A percentile compares a stretch with the other conserved stretches of the same genome.
Conservation (phyloP, 2,113 vertebrate species). For the Mesembrinibis cayennensis region DNA sequence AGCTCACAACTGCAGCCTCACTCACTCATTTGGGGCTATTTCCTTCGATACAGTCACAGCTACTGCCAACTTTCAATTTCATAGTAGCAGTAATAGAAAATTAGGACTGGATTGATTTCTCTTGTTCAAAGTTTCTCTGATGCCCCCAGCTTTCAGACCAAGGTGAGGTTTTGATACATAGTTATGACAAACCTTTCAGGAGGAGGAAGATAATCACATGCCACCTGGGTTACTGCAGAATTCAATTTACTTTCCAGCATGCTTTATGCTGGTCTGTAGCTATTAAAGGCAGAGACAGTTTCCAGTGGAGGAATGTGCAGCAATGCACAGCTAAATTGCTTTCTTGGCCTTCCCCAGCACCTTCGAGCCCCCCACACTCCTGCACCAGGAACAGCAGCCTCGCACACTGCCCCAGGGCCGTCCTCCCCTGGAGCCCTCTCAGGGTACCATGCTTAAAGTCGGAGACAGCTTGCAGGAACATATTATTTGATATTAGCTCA, state of each 20-base stretch:
- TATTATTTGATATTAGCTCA: not conserved
- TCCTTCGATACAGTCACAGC: not conserved
- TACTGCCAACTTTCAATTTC: not conserved
- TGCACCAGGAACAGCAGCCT: not conserved
- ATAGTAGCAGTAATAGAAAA: not conserved
- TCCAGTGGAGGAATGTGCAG: not conserved
- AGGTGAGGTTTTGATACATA: constrained; percentile 36
- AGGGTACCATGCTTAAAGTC: not conserved
- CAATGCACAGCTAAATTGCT: not conserved
- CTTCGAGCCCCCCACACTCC: rapidly evolving
- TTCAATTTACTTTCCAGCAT: constrained; percentile 40
- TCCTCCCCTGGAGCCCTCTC: not conserved
- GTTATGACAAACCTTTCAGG: not conserved
- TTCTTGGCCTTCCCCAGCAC: not conserved
- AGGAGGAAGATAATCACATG: constrained; percentile 17
- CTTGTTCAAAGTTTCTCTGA: not conserved
- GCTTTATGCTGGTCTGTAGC: constrained; percentile 15
- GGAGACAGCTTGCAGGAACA: not conserved
- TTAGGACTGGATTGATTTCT: not conserved
- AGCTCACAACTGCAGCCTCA: not conserved
- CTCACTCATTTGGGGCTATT: not conserved
- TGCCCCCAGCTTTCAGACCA: constrained; percentile 47
- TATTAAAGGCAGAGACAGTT: constrained; percentile 27
- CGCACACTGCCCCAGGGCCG: rapidly evolving
- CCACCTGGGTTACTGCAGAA: constrained; percentile 13